phyloP scores from a whole-genome alignment of 2,797 vertebrate species.

The Bucorvus abyssinicus region DNA sequence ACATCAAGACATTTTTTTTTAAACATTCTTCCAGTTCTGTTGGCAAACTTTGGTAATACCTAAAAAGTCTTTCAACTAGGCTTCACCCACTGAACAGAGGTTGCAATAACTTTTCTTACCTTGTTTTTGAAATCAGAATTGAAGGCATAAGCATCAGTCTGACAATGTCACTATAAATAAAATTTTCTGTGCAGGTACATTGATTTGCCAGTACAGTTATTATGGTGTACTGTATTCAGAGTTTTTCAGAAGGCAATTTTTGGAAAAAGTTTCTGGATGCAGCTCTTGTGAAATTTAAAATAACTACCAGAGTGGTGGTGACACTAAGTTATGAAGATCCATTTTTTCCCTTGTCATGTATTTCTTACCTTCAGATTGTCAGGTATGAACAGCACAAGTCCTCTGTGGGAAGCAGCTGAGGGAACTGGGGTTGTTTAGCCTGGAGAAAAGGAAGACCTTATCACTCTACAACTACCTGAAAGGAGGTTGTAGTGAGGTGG shows the following conservation, averaged over 20 bases:
- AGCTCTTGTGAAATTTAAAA: background rate
- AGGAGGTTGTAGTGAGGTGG: too few relatives aligned
- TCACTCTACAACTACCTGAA: too few relatives aligned
- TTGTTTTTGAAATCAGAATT: background rate
- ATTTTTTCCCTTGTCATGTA: background rate
- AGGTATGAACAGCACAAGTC: background rate
- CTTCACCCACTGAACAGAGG: background rate
- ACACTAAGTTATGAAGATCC: background rate
- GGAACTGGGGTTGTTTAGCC: too few relatives aligned
- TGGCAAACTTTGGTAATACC: background rate
- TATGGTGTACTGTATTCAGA: background rate
- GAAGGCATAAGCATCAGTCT: background rate
- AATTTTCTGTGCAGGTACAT: background rate
- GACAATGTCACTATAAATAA: background rate
- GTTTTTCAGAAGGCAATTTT: background rate
- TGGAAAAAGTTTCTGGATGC: background rate
- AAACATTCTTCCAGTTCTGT: background rate
- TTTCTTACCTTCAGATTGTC: background rate
- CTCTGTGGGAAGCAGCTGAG: too few relatives aligned
- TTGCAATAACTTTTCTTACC: background rate
- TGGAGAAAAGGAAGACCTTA: too few relatives aligned
- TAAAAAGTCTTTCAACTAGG: background rate
- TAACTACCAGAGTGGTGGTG: background rate
- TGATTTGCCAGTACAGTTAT: background rate
- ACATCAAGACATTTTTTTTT: background rate